Percentiles rank a stretch among this genome's conserved stretches.
These are phyloP conservation scores for Sphenopsis melanotis DNA, from an alignment of 2,797 vertebrate species.

Conservation along the genomic window DNA sequence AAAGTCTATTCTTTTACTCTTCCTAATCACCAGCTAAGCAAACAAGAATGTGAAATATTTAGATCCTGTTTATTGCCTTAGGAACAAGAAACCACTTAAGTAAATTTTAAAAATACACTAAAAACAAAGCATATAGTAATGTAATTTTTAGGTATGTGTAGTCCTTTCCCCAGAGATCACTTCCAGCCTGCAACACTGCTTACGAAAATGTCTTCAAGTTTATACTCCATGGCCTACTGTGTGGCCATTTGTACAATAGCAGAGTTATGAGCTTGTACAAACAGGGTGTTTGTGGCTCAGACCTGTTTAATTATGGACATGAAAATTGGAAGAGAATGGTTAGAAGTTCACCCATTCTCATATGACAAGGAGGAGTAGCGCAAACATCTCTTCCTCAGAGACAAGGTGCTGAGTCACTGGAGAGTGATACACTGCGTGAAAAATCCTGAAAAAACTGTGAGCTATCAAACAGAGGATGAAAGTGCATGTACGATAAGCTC, in stretches of 20 bases:
- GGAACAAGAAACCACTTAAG: not conserved
- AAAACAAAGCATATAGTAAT: not conserved
- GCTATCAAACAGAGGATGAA: not conserved
- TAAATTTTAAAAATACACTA: not conserved
- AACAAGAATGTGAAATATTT: not conserved
- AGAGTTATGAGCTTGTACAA: not conserved
- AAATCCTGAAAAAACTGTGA: not conserved
- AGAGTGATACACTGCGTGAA: not conserved
- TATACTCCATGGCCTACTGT: not conserved
- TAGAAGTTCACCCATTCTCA: not conserved
- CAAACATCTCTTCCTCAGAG: not conserved
- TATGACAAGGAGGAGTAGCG: not conserved
- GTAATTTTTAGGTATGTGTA: not conserved
- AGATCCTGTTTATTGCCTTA: not conserved
- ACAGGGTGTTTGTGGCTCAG: not conserved
- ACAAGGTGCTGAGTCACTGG: not conserved
- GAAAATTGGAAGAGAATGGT: not conserved
- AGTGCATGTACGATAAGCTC: rapidly evolving
- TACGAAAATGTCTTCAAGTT: not conserved
- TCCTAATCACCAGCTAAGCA: not conserved
- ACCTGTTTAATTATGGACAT: not conserved
- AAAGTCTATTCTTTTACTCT: not conserved
- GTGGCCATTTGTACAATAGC: not conserved
- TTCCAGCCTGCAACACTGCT: not conserved
- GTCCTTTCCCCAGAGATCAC: not conserved